phyloP scores from a whole-genome alignment of 2,888 invertebrate genomes.

The Hirtodrosophila cameraria region DNA sequence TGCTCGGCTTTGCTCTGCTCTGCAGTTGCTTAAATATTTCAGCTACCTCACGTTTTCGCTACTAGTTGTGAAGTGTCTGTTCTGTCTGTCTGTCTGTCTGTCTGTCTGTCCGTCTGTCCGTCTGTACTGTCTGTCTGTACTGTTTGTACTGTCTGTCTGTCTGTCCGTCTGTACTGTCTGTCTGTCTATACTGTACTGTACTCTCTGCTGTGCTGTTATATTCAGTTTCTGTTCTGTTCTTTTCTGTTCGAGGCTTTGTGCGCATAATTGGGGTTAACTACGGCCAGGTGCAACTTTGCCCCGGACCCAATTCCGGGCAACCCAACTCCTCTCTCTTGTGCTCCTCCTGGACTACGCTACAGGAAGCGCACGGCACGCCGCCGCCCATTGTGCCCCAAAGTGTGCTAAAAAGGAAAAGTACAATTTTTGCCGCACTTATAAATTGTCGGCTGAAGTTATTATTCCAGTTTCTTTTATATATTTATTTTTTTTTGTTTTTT shows the following conservation, averaged over 20 bases:
- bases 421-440: conserved; percentile 66
- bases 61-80: conserved; percentile 36
- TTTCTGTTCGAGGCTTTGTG: conserved; percentile 51
- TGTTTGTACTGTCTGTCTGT: conserved; percentile 5
- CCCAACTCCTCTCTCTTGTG: not conserved
- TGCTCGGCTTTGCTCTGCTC: not conserved
- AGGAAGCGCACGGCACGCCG: conserved; percentile 46
- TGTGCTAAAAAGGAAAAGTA: conserved; percentile 78
- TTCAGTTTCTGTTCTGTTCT: conserved; percentile 6
- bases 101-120: too few species aligned
- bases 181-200: not conserved
- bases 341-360: conserved; percentile 11
- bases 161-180: conserved; percentile 10
- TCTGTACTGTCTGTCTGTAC: not conserved
- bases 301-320: conserved; percentile 29
- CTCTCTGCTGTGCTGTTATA: conserved; percentile 23
- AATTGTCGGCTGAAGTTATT: conserved; percentile 58
- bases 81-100: conserved; percentile 8
- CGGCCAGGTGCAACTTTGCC: conserved; percentile 51
- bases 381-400: conserved; percentile 60
- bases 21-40: conserved; percentile 73
- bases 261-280: conserved; percentile 80
- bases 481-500: conserved; percentile 6
- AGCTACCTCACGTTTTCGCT: conserved; percentile 52
- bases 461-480: conserved; percentile 18